Percentiles rank a stretch among this genome's conserved stretches.
Evolutionary conservation across 2,888 invertebrate genomes (phyloP).

Genomic region (Ariolimax columbianus): DNA sequence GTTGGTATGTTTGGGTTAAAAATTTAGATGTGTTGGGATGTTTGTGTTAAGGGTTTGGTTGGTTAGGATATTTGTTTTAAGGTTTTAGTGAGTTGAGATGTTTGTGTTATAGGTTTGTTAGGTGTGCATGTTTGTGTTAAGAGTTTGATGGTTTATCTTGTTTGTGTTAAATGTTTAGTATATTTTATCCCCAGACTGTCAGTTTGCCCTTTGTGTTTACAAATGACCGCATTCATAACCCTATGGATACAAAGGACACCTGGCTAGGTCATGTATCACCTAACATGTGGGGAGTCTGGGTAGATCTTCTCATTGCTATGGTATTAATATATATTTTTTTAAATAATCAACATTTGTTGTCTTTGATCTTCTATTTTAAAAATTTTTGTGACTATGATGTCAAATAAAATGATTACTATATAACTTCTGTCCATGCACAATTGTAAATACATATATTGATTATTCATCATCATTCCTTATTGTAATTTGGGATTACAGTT

Average conservation of each 20-base stretch:
- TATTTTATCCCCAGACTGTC: constrained; percentile 59
- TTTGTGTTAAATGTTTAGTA: neutral
- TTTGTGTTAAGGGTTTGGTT: neutral
- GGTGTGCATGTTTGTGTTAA: neutral
- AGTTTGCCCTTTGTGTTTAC: constrained; percentile 72
- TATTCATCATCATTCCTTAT: too few species aligned
- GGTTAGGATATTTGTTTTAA: neutral
- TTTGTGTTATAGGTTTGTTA: neutral
- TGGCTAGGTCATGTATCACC: constrained; percentile 68
- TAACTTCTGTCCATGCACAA: too few species aligned
- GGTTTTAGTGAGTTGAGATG: neutral
- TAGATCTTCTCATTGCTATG: constrained; percentile 72
- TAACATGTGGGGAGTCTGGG: constrained; percentile 52
- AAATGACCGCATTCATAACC: constrained; percentile 65
- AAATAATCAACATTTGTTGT: neutral
- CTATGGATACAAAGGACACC: constrained; percentile 50
- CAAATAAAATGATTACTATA: too few species aligned
- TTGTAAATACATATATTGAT: too few species aligned
- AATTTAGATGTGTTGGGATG: neutral
- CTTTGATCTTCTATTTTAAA: neutral
- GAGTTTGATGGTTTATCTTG: neutral
- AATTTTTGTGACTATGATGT: neutral
- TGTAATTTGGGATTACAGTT: too few species aligned
- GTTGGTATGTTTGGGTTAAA: neutral
- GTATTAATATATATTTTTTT: constrained; percentile 56